A percentile compares a stretch with the other conserved stretches of the same genome.
Conservation (phyloP, 2,113 vertebrate genomes). For the Ovibos moschatus region DNA sequence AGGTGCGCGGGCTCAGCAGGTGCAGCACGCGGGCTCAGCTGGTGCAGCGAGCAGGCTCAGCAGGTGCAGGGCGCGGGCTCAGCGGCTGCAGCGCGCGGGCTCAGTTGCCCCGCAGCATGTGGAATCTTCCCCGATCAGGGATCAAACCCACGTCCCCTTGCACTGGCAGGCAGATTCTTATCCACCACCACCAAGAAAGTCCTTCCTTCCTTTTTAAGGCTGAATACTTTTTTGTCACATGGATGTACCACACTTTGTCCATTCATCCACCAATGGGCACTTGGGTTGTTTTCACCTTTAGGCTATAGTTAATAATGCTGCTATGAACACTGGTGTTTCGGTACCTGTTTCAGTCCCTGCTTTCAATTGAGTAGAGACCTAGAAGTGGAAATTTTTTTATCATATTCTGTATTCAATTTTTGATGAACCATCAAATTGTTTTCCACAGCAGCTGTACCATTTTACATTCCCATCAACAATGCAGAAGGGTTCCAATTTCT, state of each 20-base stretch:
- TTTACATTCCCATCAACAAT: not conserved
- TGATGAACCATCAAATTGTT: not conserved
- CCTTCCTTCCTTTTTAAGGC: not conserved
- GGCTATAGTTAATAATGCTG: not conserved
- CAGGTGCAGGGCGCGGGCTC: too few species aligned
- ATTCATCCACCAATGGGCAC: not conserved
- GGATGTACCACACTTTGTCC: not conserved
- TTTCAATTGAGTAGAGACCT: not conserved
- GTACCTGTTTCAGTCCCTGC: not conserved
- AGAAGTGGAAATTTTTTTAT: not conserved
- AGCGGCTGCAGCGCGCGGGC: too few species aligned
- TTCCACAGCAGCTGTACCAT: not conserved
- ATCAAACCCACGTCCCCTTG: not conserved
- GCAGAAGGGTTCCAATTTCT: not conserved
- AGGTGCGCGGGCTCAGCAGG: not conserved
- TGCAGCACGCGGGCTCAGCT: not conserved
- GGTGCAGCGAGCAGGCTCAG: not conserved
- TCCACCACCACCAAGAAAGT: not conserved
- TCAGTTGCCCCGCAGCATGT: not conserved
- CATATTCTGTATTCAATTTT: not conserved
- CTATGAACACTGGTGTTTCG: not conserved
- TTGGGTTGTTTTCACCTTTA: not conserved
- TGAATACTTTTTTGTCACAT: not conserved
- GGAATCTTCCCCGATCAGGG: not conserved
- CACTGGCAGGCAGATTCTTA: not conserved